Conservation (phyloP, 2,888 invertebrate genomes). For the Rotaria sp. region DNA sequence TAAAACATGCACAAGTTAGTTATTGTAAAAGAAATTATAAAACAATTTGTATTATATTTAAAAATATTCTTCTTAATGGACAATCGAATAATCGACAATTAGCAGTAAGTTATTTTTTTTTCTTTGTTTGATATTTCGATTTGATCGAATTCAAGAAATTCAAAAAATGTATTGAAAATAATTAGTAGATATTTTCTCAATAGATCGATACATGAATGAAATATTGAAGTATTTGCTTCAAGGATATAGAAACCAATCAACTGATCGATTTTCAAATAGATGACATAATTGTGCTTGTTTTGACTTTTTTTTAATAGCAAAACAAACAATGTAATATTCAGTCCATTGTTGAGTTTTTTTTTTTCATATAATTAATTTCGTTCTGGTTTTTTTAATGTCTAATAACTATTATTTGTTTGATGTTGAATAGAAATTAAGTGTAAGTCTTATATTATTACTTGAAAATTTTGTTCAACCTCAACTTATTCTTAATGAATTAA, state of each 20-base stretch:
- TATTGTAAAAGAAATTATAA: conserved; percentile 7
- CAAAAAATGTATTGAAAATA: too few relatives aligned
- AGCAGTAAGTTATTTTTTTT: neutral
- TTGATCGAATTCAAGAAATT: too few relatives aligned
- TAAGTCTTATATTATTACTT: neutral
- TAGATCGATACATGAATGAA: neutral
- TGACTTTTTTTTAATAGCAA: neutral
- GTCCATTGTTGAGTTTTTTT: too few relatives aligned
- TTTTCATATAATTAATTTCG: neutral
- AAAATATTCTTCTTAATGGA: conserved; percentile 28
- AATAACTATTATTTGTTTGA: too few relatives aligned
- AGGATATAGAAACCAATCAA: neutral
- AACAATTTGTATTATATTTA: neutral
- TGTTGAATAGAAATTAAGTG: neutral
- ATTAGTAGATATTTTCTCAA: neutral
- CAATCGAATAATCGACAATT: conserved; percentile 24
- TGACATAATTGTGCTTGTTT: neutral
- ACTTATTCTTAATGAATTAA: neutral
- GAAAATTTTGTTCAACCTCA: conserved; percentile 11
- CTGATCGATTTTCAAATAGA: neutral
- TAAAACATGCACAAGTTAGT: neutral
- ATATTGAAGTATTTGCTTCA: neutral
- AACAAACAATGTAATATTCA: too few relatives aligned
- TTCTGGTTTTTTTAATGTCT: neutral
- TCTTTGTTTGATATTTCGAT: neutral